Base-by-base conservation (phyloP, 2,113 vertebrate species). In the Nanorana parkeri region DNA sequence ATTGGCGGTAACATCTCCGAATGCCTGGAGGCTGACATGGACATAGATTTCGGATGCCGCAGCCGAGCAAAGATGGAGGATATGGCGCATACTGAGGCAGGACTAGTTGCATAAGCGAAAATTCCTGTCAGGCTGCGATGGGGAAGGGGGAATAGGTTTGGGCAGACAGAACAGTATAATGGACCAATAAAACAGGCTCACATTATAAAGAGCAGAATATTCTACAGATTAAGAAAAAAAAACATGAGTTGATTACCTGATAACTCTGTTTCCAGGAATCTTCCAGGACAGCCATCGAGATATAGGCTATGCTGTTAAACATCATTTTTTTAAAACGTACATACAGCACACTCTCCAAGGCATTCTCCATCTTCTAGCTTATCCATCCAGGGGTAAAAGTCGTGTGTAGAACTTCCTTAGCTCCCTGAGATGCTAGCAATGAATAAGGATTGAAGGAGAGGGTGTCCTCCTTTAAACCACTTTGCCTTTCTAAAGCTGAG, bases 1-100 rank as follows among this genome's bases (percentile, higher is more conserved):
- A 94, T 88, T 90, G 94, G 94, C 88, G 95, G 93, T 90, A 93
- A 91, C 93, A 93, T 94, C 93, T 92, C 93, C 88, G 93, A 91
- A 89, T 94, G 94, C 91, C 94, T 93, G 83, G 93, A 94, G 89
- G 93, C 92, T 88, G 93, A 94, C 91, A 92, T 87, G 86, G 95
- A 95, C 93, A 94, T 89, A 77, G 91, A 91, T 91, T 93, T 95
- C 92, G 93, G 94, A 94, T 95, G 93, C 92, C 94, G 93, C 92
- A 93, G 93, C 87, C 89, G 92, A 92, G 93, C 88, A 86, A 94
- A 94, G 90, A 94, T 89, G 88, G 95, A 94, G 89, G 94, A 92
- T 91, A 92, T 91, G 77, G 91, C 90, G 88, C 88, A 94, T 86
- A 93, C 86, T 87, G 92, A 93, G 87, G 93, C 92, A 86, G 95